A percentile compares a stretch with the other conserved stretches of the same genome.
phyloP scores from a whole-genome alignment of 2,888 invertebrate species.

The Pachliopta kotzebuea region DNA sequence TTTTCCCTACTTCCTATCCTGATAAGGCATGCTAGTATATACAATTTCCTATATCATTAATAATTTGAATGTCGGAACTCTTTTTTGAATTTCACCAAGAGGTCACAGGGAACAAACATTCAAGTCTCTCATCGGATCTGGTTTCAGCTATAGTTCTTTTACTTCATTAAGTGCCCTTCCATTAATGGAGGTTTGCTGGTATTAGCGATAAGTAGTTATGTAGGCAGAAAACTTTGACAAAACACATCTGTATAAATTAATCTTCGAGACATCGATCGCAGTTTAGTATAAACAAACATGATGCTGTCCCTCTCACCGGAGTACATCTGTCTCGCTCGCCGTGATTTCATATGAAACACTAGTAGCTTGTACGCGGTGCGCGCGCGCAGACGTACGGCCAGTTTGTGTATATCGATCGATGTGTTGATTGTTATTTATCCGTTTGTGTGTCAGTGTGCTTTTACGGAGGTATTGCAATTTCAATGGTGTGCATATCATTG shows the following conservation, averaged over 20 bases:
- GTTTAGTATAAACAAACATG: constrained; percentile 23
- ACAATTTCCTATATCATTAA: no score
- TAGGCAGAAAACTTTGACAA: background rate
- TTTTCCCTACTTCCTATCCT: no score
- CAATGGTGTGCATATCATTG: constrained; percentile 35
- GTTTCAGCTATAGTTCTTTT: no score
- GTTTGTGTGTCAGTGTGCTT: constrained; percentile 33
- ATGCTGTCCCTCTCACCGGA: constrained; percentile 35
- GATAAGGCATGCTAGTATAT: no score
- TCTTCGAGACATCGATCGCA: background rate
- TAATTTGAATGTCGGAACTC: no score
- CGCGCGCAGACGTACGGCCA: constrained; percentile 47
- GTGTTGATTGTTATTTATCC: constrained; percentile 32
- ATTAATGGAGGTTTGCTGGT: no score
- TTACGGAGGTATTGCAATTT: constrained; percentile 33
- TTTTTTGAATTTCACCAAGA: no score
- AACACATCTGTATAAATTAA: constrained; percentile 3
- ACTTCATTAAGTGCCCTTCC: no score
- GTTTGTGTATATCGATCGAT: constrained; percentile 37
- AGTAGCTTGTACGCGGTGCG: constrained; percentile 53
- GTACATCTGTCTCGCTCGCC: constrained; percentile 44
- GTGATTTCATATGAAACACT: constrained; percentile 50
- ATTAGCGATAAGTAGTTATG: background rate
- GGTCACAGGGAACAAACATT: no score
- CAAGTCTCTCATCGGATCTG: no score